These are phyloP conservation scores for Pomatostomus ruficeps DNA, from an alignment of 2,113 vertebrate species.

Conservation along the genomic window DNA sequence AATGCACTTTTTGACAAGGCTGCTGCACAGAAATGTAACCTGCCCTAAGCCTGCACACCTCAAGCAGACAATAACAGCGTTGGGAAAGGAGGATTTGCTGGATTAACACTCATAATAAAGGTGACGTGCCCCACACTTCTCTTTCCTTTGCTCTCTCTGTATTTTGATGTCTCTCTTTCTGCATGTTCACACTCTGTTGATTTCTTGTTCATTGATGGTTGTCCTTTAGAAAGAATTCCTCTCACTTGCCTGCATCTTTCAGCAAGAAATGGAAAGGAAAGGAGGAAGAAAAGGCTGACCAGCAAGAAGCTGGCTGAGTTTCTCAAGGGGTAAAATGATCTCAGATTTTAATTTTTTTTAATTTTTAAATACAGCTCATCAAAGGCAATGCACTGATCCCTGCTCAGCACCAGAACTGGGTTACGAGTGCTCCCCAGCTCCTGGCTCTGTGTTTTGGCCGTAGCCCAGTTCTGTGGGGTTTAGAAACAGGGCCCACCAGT, in stretches of 20 bases:
- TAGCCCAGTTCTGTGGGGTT: background rate
- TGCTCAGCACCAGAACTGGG: background rate
- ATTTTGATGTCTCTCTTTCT: background rate
- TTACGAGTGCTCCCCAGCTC: background rate
- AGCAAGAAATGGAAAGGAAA: background rate
- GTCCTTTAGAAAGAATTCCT: background rate
- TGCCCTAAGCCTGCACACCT: background rate
- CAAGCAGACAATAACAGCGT: background rate
- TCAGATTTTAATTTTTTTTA: too few relatives aligned
- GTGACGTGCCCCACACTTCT: background rate
- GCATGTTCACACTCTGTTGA: background rate
- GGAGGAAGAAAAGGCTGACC: background rate
- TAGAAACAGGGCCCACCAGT: background rate
- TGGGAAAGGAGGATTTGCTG: background rate
- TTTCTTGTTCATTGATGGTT: background rate
- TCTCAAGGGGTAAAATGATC: too few relatives aligned
- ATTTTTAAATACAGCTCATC: background rate
- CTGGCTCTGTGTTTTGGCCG: background rate
- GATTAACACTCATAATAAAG: background rate
- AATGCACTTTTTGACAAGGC: background rate
- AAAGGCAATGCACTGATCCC: background rate
- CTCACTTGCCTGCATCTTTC: background rate
- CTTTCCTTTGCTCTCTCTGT: background rate
- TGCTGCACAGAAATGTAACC: background rate
- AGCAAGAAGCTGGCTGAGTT: background rate